phyloP scores from a whole-genome alignment of 2,888 invertebrate genomes.

The Incurvaria masculella region DNA sequence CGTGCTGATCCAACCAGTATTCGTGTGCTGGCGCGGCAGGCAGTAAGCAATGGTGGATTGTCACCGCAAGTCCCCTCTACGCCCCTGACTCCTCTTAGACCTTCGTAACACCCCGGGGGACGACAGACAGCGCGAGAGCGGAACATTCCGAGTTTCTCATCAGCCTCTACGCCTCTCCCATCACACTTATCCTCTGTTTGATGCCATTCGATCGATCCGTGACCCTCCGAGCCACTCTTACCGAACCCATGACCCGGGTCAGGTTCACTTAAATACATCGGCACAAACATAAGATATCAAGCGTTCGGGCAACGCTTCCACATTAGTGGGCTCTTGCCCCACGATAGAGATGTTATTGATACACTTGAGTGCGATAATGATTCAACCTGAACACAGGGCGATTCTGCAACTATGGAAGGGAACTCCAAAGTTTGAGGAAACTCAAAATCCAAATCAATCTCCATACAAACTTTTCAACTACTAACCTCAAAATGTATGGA shows the following conservation, averaged over 20 bases:
- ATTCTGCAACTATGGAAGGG: no score
- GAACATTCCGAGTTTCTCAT: not conserved
- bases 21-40: no score
- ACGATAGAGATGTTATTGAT: no score
- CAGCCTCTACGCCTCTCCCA: constrained; percentile 38
- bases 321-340: not conserved
- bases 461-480: no score
- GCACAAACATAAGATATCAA: not conserved
- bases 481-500: no score
- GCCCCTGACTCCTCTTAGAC: constrained; percentile 52
- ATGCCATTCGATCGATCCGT: constrained; percentile 30
- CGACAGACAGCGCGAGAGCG: constrained; percentile 38
- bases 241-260: no score
- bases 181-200: constrained; percentile 45
- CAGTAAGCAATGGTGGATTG: not conserved
- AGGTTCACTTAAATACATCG: not conserved
- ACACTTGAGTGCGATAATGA: no score
- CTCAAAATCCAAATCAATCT: no score
- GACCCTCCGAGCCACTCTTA: no score
- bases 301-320: not conserved
- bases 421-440: no score
- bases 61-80: constrained; percentile 30
- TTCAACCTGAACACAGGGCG: no score
- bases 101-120: constrained; percentile 45
- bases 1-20: not conserved